Evolutionary conservation across 2,888 invertebrate species (phyloP), one percentile per base, ranked within the genome.

Genomic region (Drosophila greeni): DNA sequence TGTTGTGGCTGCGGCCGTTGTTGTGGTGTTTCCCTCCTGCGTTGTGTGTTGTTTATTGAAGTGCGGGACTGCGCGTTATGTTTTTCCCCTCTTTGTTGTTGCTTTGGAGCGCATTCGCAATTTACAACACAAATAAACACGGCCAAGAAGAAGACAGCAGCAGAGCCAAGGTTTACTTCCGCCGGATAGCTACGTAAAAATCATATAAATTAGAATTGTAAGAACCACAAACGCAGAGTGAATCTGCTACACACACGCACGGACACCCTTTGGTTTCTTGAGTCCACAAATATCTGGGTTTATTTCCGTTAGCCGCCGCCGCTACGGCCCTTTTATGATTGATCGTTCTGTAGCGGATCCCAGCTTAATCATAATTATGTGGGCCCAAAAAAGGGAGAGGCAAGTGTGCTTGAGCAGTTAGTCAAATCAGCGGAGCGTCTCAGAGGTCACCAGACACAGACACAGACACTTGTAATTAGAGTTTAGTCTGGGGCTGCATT

Each of bases 131-230:
- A 82, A 76, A 79, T 71, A 81, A 84, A 79, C 71, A 76, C 62
- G 61, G 61, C 67, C 65, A 69, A 64, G 71, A 66, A 60, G 64
- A 51, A 53, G 53, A 48, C 58, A 58, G 39, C 49, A 58, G 36
- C 45, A 45, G 29, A 49, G 43, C 77, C 70, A 75, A 75, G 73
- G 73, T 69, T 82, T 77, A 86, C 82, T 85, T 85, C 86, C 85
- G 85, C 78, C 86, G 85, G 85, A 85, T 86, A 85, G 78, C 70
- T 75, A 81, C 68, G 83, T 70, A 65, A 72, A 84, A 81, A 34
- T 83, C 82, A 81, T 83, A 81, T 72, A 76, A 76, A 81, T 78
- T 76, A 67, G 66, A 67, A 67, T 65, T 40, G 65, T 43, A 66
- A 40, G 67, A 66, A 34, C 24, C 29, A 29, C 40, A 29, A 59